Evolutionary conservation across 2,797 vertebrate genomes (phyloP).

Genomic region (Cyprinodon diabolis): DNA sequence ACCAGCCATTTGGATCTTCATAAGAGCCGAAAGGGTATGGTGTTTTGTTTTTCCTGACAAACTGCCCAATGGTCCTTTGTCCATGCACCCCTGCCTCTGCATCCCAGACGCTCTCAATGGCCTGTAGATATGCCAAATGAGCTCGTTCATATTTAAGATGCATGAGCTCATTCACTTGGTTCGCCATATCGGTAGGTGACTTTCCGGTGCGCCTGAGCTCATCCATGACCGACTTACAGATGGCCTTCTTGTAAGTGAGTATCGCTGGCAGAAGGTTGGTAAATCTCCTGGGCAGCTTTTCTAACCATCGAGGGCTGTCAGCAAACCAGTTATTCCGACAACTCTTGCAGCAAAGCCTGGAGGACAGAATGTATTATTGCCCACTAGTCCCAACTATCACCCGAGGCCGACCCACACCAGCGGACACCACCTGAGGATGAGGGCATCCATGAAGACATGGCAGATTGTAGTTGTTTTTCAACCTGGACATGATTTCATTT

Average conservation of each 20-base stretch:
- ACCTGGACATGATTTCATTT: not conserved
- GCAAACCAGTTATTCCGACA: too few relatives aligned
- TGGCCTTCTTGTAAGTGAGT: too few relatives aligned
- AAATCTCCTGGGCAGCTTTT: too few relatives aligned
- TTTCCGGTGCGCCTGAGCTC: not conserved
- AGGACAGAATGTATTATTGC: too few relatives aligned
- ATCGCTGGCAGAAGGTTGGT: too few relatives aligned
- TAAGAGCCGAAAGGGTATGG: not conserved
- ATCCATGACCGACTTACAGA: not conserved
- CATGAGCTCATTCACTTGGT: not conserved
- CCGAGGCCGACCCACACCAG: not conserved
- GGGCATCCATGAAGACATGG: not conserved
- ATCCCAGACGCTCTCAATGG: not conserved
- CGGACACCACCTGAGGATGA: not conserved
- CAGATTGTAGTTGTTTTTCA: not conserved
- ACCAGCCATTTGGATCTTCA: constrained; percentile 12
- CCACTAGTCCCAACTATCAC: too few relatives aligned
- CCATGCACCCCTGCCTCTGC: not conserved
- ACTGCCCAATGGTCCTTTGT: constrained; percentile 9
- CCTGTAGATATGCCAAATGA: not conserved
- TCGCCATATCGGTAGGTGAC: not conserved
- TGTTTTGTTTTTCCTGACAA: not conserved
- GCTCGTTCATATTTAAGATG: not conserved
- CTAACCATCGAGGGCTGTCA: too few relatives aligned
- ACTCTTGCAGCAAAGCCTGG: too few relatives aligned